Evolutionary conservation across 1,140 invertebrate species (phyloP), one percentile per base, ranked within the genome.

Genomic region (Calosoma granatense): DNA sequence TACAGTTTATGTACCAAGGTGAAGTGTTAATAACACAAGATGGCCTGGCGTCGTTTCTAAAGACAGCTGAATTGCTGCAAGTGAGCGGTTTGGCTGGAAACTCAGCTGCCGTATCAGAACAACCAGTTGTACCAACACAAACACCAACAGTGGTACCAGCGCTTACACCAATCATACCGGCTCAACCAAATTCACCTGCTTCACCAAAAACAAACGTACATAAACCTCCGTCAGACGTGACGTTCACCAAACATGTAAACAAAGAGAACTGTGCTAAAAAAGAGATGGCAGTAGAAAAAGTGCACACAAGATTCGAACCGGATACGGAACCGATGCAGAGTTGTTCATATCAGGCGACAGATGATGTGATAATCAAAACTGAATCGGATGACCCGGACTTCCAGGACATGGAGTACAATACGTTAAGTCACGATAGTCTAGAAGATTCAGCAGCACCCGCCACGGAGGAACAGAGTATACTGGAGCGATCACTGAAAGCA

Each of bases 1-100:
- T 89, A 39, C 83, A 84, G 53, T 89, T 88, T 61, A 88, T 89
- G 81, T 89, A 89, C 62, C 80, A 83, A 71, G 86, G 86, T 55
- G 84, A 88, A 74, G 85, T 88, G 0, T 83, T 85, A 64, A 81
- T 88, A 53, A 76, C 79, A 58, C 82, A 87, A 67, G 83, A 85
- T 60, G 83, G 87, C 62, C 66, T 89, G 52, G 75, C 81, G 51
- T 81, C 80, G 43, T 86, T 89, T 63, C 68, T 89, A 47, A 83
- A 85, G 66, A 83, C 85, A 26, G 86, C 86, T 52, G 82, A 85
- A 63, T 75, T 83, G 19, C 70, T 89, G 43, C 83, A 87, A 73
- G 80, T 89, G 11, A 85, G 85, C 70, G 86, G 86, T 4, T 72
- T 88, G 17, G 70, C 78, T 81, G 59, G 73, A 19, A 36, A 51